A percentile compares a stretch with the other conserved stretches of the same genome.
Conservation (phyloP, 2,113 vertebrate species). For the Myanophis thanlyinensis region DNA sequence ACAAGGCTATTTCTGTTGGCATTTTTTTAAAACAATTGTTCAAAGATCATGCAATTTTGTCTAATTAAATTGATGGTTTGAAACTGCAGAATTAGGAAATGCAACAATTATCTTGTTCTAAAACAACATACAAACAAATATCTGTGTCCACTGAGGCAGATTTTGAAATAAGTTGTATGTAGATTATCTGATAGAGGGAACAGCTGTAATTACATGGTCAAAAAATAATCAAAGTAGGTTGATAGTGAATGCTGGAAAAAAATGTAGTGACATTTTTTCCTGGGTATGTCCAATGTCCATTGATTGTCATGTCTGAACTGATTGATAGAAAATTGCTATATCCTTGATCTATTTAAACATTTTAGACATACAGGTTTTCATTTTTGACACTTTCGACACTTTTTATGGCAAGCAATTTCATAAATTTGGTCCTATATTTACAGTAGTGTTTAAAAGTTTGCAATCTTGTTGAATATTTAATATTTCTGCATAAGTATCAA, state of each 20-base stretch:
- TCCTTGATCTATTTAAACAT: neutral
- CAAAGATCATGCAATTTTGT: conserved; percentile 9
- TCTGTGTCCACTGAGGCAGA: neutral
- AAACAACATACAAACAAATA: neutral
- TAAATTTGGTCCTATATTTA: neutral
- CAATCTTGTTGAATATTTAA: neutral
- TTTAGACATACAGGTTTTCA: neutral
- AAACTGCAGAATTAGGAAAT: neutral
- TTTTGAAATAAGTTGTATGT: neutral
- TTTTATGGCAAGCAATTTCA: neutral
- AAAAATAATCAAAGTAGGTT: neutral
- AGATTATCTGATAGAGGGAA: neutral
- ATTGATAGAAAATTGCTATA: neutral
- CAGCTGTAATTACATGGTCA: neutral
- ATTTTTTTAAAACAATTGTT: neutral
- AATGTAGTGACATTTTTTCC: neutral
- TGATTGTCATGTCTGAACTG: neutral
- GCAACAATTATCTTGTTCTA: neutral
- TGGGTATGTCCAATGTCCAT: neutral
- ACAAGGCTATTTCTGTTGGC: neutral
- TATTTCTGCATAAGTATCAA: neutral
- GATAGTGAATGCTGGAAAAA: conserved; percentile 1
- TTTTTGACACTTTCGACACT: neutral
- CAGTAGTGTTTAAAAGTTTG: neutral
- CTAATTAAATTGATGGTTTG: conserved; percentile 41